Percentiles rank a stretch among this genome's conserved stretches.
These are phyloP conservation scores for Ischnura elegans DNA, from an alignment of 2,888 invertebrate genomes.

Conservation along the genomic window DNA sequence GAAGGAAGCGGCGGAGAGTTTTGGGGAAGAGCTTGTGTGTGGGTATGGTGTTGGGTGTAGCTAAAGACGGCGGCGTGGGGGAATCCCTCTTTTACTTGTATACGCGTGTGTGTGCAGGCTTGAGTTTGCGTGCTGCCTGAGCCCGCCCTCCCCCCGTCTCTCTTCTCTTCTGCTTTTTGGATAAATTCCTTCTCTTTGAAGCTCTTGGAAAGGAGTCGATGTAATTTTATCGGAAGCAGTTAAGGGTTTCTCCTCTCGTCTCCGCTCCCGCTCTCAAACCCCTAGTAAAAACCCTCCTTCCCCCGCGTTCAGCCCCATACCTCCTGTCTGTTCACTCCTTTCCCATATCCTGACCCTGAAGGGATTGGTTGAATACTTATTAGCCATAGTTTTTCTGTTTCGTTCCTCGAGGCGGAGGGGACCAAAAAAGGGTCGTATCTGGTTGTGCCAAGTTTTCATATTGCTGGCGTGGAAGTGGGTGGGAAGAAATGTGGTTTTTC, in stretches of 20 bases:
- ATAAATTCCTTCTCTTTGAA: slow-evolving; percentile 64
- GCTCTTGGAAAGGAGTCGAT: slow-evolving; percentile 45
- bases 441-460: background rate
- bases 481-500: background rate
- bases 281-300: background rate
- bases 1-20: background rate
- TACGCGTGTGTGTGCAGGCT: slow-evolving; percentile 6
- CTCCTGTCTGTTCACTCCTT: background rate
- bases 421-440: background rate
- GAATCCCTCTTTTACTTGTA: slow-evolving; percentile 23
- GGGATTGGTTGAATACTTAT: background rate
- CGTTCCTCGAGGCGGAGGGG: background rate
- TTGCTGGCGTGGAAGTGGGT: background rate
- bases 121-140: slow-evolving; percentile 30
- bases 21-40: background rate
- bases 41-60: background rate
- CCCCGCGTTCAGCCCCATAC: background rate
- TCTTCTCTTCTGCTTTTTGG: slow-evolving; percentile 35
- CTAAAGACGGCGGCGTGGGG: background rate
- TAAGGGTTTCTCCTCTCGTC: slow-evolving; percentile 16
- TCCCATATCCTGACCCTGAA: background rate
- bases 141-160: background rate
- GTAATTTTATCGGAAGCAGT: slow-evolving; percentile 64
- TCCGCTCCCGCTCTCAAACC: background rate
- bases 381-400: background rate